Evolutionary conservation across 30 jellyfish, hydroid and myxozoan genomes (phyloP).

Genomic region (Turritopsis rubra): DNA sequence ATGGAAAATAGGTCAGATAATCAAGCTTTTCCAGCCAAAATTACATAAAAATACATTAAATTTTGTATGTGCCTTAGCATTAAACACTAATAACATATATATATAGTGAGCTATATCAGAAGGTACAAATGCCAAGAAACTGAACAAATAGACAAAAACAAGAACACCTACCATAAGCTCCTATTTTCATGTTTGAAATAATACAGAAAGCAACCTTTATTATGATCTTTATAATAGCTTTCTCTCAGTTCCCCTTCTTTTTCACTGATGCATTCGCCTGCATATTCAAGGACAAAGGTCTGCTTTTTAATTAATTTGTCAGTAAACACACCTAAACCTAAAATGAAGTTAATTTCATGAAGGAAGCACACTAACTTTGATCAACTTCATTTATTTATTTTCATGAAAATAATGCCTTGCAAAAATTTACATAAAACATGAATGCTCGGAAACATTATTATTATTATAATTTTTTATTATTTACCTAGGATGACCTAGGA

Average conservation of each 20-base stretch:
- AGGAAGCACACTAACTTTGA: neutral
- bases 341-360: neutral
- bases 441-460: neutral
- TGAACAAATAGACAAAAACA: neutral
- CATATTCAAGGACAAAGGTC: neutral
- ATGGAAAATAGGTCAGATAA: neutral
- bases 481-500: neutral
- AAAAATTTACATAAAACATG: neutral
- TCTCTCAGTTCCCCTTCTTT: neutral
- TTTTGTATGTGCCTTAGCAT: neutral
- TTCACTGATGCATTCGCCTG: neutral
- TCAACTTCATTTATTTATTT: neutral
- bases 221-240: neutral
- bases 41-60: neutral
- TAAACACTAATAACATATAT: neutral
- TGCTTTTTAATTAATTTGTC: neutral
- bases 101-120: neutral
- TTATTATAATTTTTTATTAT: too few relatives aligned
- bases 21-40: neutral
- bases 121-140: neutral
- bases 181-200: neutral
- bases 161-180: neutral
- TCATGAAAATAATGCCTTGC: neutral
- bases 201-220: neutral
- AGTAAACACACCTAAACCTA: neutral